These are phyloP conservation scores for Galeopsomyia nigrocyanea DNA, from an alignment of 2,888 invertebrate genomes.

Conservation along the genomic window DNA sequence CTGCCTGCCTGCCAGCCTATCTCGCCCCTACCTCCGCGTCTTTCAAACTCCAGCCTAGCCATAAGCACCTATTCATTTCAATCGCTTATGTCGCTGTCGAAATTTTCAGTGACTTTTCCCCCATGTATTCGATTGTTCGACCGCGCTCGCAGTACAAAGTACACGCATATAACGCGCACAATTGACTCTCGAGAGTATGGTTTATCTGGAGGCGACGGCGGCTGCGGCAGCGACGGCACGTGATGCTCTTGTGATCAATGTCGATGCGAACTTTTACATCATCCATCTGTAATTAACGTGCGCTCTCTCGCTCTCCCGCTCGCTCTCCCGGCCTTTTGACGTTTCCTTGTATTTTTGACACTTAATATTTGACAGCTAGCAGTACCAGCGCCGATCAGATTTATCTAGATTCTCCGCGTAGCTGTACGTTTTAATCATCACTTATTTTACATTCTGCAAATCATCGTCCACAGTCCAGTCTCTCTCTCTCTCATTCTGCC, in stretches of 20 bases:
- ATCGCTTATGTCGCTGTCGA: too few species aligned
- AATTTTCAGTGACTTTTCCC: neutral
- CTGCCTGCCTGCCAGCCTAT: neutral
- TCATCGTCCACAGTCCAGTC: neutral
- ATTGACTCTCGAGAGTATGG: too few species aligned
- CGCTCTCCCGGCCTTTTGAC: neutral
- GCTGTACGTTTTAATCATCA: constrained; percentile 4
- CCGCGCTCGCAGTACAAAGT: too few species aligned
- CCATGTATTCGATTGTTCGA: too few species aligned
- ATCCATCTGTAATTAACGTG: too few species aligned
- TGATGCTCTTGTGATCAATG: constrained; percentile 24
- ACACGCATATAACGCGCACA: too few species aligned
- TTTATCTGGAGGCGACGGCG: constrained; percentile 34
- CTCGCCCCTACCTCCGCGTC: too few species aligned
- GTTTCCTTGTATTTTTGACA: constrained; percentile 15
- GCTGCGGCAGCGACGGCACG: constrained; percentile 34
- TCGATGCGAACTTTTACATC: constrained; percentile 19
- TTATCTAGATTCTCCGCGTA: neutral
- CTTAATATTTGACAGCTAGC: constrained; percentile 5
- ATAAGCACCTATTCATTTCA: too few species aligned
- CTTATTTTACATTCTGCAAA: constrained; percentile 32
- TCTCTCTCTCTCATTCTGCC: too few species aligned
- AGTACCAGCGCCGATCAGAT: too few species aligned
- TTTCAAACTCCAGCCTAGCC: too few species aligned
- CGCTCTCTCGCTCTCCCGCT: neutral